Evolutionary conservation across 2,888 invertebrate genomes (phyloP).

Genomic region (Venusia cambrica): DNA sequence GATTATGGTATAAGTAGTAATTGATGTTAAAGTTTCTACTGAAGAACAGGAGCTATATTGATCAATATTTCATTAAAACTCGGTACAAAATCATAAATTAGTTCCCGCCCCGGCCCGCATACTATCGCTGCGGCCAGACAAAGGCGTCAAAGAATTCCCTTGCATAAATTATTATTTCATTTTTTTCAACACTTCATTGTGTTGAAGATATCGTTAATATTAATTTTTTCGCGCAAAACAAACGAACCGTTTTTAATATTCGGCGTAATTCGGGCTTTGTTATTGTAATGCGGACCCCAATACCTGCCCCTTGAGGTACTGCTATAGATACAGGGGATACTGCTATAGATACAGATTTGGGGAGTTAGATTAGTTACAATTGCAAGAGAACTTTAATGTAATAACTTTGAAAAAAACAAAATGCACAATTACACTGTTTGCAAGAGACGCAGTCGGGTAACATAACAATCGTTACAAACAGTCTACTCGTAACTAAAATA

Average conservation of each 20-base stretch:
- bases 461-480: too few species aligned
- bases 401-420: slow-evolving; percentile 8
- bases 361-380: slow-evolving; percentile 18
- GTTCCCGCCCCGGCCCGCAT: slow-evolving; percentile 37
- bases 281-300: slow-evolving; percentile 62
- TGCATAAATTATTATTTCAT: slow-evolving; percentile 70
- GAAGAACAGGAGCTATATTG: slow-evolving; percentile 2
- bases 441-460: too few species aligned
- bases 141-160: slow-evolving; percentile 73
- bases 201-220: slow-evolving; percentile 76
- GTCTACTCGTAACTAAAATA: too few species aligned
- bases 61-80: slow-evolving; percentile 16
- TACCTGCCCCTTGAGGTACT: slow-evolving; percentile 26
- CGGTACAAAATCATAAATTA: slow-evolving; percentile 20
- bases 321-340: slow-evolving; percentile 10
- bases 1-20: too few species aligned
- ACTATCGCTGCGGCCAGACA: slow-evolving; percentile 43
- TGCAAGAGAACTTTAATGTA: slow-evolving; percentile 13
- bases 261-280: slow-evolving; percentile 67
- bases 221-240: slow-evolving; percentile 79
- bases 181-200: slow-evolving; percentile 72
- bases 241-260: slow-evolving; percentile 68
- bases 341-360: slow-evolving; percentile 13
- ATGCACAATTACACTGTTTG: too few species aligned
- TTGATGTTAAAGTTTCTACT: too few species aligned